These are phyloP conservation scores for Thalassophryne amazonica DNA, from an alignment of 2,797 vertebrate species.

Conservation along the genomic window DNA sequence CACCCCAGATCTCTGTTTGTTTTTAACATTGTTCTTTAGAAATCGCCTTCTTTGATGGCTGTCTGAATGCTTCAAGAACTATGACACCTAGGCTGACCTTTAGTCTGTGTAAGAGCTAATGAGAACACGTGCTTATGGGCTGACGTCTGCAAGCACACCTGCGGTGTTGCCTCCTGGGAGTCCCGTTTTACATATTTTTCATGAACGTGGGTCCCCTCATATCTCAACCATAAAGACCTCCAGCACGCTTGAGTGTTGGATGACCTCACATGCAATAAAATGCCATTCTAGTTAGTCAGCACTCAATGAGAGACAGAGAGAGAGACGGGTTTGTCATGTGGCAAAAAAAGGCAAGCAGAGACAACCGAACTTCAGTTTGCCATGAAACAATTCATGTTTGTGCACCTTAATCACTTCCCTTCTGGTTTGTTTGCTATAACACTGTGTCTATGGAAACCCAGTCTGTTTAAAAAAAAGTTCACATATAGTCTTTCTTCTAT, in stretches of 20 bases:
- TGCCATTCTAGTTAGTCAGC: constrained; percentile 38
- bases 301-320: constrained; percentile 36
- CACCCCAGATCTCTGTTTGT: constrained; percentile 9
- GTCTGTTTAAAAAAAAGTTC: no score
- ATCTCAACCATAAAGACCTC: constrained; percentile 27
- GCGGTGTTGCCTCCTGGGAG: constrained; percentile 39
- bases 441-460: no score
- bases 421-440: no score
- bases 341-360: constrained; percentile 31
- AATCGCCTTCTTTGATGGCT: constrained; percentile 46
- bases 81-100: constrained; percentile 33
- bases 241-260: constrained; percentile 12
- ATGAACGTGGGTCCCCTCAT: constrained; percentile 52
- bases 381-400: constrained; percentile 10
- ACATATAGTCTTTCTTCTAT: no score
- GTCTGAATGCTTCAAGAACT: constrained; percentile 42
- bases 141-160: constrained; percentile 67
- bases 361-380: constrained; percentile 22
- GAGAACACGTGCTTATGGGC: constrained; percentile 56
- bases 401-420: no score
- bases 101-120: constrained; percentile 39
- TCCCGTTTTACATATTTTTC: constrained; percentile 52
- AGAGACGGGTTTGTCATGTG: constrained; percentile 40
- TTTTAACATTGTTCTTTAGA: no score
- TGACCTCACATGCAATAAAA: constrained; percentile 65